These are phyloP conservation scores for Chrysochloris asiatica DNA, from an alignment of 2,113 vertebrate genomes.

Conservation along the genomic window DNA sequence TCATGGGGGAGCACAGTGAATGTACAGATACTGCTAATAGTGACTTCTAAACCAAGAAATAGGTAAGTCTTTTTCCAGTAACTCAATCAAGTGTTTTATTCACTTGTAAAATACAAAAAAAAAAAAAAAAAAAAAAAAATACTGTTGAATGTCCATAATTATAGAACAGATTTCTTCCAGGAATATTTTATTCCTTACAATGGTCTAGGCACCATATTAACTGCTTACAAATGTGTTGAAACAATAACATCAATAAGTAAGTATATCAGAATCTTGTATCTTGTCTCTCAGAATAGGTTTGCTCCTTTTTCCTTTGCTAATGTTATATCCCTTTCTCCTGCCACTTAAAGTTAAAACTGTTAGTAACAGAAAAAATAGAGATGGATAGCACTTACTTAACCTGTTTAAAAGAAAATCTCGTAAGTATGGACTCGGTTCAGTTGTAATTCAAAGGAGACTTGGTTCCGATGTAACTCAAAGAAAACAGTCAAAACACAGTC, in stretches of 20 bases:
- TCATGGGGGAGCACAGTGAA: neutral
- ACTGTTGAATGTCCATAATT: neutral
- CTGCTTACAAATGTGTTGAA: neutral
- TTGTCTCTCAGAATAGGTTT: neutral
- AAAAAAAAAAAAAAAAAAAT: constrained; percentile 15
- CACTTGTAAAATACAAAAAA: constrained; percentile 9
- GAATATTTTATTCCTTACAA: constrained; percentile 38
- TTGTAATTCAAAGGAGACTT: neutral
- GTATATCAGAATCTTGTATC: neutral
- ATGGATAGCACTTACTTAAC: neutral
- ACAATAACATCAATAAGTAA: neutral
- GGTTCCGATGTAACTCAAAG: neutral
- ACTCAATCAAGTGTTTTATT: neutral
- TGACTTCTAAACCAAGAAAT: neutral
- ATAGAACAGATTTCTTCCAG: neutral
- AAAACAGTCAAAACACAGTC: neutral
- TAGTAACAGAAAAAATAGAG: neutral
- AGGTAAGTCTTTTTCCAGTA: neutral
- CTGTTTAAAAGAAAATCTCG: neutral
- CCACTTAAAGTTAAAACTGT: neutral
- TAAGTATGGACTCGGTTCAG: neutral
- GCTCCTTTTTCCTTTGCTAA: neutral
- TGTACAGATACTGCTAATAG: neutral
- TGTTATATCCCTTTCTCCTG: neutral
- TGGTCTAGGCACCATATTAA: neutral